A percentile compares a stretch with the other conserved stretches of the same genome.
These are phyloP conservation scores for Nudaria mundana DNA, from an alignment of 2,888 invertebrate genomes.

Conservation along the genomic window DNA sequence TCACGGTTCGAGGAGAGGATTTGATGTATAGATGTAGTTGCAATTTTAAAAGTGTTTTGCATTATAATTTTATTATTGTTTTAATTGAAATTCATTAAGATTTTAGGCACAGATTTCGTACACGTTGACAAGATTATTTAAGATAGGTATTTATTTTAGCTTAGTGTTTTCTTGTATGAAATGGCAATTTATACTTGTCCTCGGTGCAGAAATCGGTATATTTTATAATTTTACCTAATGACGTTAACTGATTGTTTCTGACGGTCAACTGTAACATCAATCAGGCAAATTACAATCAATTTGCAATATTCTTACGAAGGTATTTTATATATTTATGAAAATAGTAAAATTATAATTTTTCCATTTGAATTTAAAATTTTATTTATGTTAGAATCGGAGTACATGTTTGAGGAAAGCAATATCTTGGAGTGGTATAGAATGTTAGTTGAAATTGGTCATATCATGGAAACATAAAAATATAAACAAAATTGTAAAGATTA, in stretches of 20 bases:
- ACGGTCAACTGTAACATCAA: slow-evolving; percentile 45
- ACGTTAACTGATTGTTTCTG: slow-evolving; percentile 43
- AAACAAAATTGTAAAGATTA: slow-evolving; percentile 60
- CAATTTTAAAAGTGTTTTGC: slow-evolving; percentile 81
- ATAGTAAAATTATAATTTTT: slow-evolving; percentile 17
- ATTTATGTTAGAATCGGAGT: slow-evolving; percentile 41
- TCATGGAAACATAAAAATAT: slow-evolving; percentile 73
- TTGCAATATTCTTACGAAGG: slow-evolving; percentile 40
- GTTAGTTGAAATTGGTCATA: slow-evolving; percentile 71
- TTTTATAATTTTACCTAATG: slow-evolving; percentile 49
- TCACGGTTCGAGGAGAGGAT: slow-evolving; percentile 74
- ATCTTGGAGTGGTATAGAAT: slow-evolving; percentile 60
- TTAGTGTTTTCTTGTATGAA: slow-evolving; percentile 70
- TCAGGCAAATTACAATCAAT: slow-evolving; percentile 59
- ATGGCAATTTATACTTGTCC: slow-evolving; percentile 60
- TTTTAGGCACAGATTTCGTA: slow-evolving; percentile 76
- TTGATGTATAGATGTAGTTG: slow-evolving; percentile 78
- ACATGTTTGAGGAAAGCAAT: slow-evolving; percentile 64
- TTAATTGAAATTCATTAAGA: slow-evolving; percentile 75
- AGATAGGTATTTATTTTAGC: slow-evolving; percentile 81
- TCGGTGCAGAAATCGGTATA: slow-evolving; percentile 49
- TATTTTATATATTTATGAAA: slow-evolving; percentile 35
- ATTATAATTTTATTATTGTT: slow-evolving; percentile 82
- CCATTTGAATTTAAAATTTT: slow-evolving; percentile 38
- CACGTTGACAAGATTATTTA: slow-evolving; percentile 79